Conservation (phyloP, 2,888 invertebrate genomes). For the Spilosoma lubricipeda region DNA sequence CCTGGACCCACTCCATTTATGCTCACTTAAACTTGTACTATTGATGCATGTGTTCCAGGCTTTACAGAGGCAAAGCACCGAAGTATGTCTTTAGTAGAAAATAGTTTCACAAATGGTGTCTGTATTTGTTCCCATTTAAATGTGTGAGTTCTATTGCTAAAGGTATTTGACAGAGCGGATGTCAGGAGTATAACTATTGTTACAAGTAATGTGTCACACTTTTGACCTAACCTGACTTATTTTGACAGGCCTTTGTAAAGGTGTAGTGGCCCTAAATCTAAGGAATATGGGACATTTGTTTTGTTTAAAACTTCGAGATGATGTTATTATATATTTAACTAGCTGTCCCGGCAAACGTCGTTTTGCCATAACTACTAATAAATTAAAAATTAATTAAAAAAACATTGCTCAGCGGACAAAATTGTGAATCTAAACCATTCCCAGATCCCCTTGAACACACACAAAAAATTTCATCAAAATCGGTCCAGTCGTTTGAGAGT, state of each 20-base stretch:
- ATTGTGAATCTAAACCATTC: too few species aligned
- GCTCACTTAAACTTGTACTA: conserved; percentile 9
- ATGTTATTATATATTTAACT: too few species aligned
- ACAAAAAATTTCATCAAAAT: too few species aligned
- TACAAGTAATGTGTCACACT: too few species aligned
- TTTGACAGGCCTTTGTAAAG: not conserved
- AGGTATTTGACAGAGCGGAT: not conserved
- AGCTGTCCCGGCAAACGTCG: too few species aligned
- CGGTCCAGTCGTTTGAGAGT: too few species aligned
- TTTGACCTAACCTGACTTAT: not conserved
- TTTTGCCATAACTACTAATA: too few species aligned
- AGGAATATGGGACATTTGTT: not conserved
- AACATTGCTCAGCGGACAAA: too few species aligned
- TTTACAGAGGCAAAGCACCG: not conserved
- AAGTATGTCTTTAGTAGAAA: not conserved
- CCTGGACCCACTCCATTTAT: conserved; percentile 43
- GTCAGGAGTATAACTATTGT: too few species aligned
- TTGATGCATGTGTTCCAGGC: not conserved
- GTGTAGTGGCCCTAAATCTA: not conserved
- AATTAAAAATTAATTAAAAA: too few species aligned
- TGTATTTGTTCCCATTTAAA: not conserved
- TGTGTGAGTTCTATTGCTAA: not conserved
- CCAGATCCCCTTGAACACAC: too few species aligned
- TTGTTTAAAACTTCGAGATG: too few species aligned
- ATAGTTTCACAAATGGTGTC: not conserved